Evolutionary conservation across 2,888 invertebrate species (phyloP), one percentile per base, ranked within the genome.

Genomic region (Mythimna vitellina): DNA sequence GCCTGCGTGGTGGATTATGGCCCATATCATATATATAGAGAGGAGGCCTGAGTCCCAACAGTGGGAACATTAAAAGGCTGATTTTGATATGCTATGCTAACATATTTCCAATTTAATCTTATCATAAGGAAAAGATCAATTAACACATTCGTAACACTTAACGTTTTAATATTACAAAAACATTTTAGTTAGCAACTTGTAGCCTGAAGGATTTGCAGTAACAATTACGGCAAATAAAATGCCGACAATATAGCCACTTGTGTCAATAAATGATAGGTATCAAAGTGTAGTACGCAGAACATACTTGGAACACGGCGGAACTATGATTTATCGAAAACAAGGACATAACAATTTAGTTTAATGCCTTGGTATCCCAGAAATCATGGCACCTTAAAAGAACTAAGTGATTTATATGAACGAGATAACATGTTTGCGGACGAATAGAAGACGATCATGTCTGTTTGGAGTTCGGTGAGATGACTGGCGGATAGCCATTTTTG

Each of bases 181-280:
- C 57, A 61, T 75, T 62, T 42, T 25, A 29, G 51, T 67, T 64
- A 64, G 25, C 64, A n/a, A 20, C 60, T 57, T 67, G 54, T 42
- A 10, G 20, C 29, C 14, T 57, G n/a, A 57, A 65, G 22, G 58
- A 66, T 80, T 70, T 65, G 64, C 60, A 73, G 74, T 79, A 70
- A 73, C 64, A 46, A 76, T 54, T 71, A 65, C 62, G 42, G 66
- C 73, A 80, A 81, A 82, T 81, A 78, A 72, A 76, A 72, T 77
- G 73, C 72, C 81, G 72, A 80, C 81, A 78, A 77, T 85, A 54
- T 70, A 76, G 57, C 84, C 89, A 89, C 88, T 89, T 90, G 89
- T 89, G 78, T 89, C 89, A 90, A 90, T 90, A 90, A 86, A 83
- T 76, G 77, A 49, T 62, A 49, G 46, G 46, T 64, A 32, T 73